Conservation (phyloP, 2,888 invertebrate species). For the Xylota sylvarum region DNA sequence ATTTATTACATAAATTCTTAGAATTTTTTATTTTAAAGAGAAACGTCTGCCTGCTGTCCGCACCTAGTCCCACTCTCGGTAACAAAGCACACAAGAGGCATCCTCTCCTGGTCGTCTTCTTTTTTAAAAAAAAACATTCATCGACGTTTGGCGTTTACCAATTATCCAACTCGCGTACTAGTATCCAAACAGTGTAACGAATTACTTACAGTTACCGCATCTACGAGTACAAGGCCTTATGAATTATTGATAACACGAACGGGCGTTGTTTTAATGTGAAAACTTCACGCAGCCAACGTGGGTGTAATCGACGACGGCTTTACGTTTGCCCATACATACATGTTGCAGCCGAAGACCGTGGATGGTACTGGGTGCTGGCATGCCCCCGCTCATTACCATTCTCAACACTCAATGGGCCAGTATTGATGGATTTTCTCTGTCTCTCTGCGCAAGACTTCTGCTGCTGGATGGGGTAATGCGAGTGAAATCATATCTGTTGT, state of each 20-base stretch:
- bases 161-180: conserved; percentile 48
- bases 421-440: conserved; percentile 47
- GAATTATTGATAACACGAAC: conserved; percentile 73
- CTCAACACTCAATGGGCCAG: conserved; percentile 26
- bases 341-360: background rate
- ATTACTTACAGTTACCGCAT: conserved; percentile 59
- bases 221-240: conserved; percentile 56
- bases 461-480: conserved; percentile 5
- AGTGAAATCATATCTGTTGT: conserved; percentile 34
- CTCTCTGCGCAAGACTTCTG: conserved; percentile 34
- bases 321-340: conserved; percentile 33
- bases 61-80: conserved; percentile 13
- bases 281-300: conserved; percentile 68
- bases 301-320: conserved; percentile 65
- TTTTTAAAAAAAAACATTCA: conserved; percentile 17
- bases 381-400: conserved; percentile 43
- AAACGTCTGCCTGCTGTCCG: conserved; percentile 48
- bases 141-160: conserved; percentile 65
- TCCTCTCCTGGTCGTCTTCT: background rate
- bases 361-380: conserved; percentile 16
- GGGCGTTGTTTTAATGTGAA: conserved; percentile 70
- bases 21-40: conserved; percentile 43
- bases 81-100: background rate
- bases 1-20: conserved; percentile 55
- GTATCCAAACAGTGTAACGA: conserved; percentile 46